A percentile compares a stretch with the other conserved stretches of the same genome.
phyloP scores from a whole-genome alignment of 2,888 invertebrate species.

The Azorinus chamasolen region DNA sequence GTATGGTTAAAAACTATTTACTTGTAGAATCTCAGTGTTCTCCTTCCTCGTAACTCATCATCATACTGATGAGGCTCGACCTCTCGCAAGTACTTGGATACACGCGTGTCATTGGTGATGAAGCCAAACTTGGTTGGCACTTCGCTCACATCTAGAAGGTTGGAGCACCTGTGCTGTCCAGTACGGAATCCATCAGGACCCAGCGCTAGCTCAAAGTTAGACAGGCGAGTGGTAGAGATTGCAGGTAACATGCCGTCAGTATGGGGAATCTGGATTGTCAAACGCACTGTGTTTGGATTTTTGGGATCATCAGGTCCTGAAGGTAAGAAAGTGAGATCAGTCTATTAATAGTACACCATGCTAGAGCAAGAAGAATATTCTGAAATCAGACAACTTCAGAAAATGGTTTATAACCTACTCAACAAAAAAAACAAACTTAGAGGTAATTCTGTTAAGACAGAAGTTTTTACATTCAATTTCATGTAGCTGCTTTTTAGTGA shows the following conservation, averaged over 20 bases:
- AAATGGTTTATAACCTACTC: too few species aligned
- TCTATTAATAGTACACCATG: too few species aligned
- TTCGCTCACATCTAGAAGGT: constrained; percentile 82
- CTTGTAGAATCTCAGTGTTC: constrained; percentile 84
- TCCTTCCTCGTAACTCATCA: constrained; percentile 71
- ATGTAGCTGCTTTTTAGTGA: too few species aligned
- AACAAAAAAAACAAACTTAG: too few species aligned
- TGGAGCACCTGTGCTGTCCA: constrained; percentile 85
- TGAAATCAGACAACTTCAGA: too few species aligned
- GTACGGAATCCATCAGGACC: constrained; percentile 83
- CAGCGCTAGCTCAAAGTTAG: constrained; percentile 85
- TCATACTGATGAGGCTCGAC: constrained; percentile 84
- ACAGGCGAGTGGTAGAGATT: constrained; percentile 83
- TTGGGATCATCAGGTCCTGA: constrained; percentile 81
- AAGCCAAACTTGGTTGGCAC: constrained; percentile 79
- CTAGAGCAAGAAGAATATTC: too few species aligned
- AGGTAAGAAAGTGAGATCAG: too few species aligned
- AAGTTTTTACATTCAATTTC: too few species aligned
- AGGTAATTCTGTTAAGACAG: too few species aligned
- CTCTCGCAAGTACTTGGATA: constrained; percentile 75
- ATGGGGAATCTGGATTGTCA: constrained; percentile 85
- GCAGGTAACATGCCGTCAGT: constrained; percentile 86
- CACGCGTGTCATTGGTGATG: constrained; percentile 80
- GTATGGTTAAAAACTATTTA: constrained; percentile 51
- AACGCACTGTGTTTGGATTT: constrained; percentile 82